Evolutionary conservation across 37 sponge, comb jelly and placozoan species (phyloP).

Genomic region (Amphimedon queenslandica): DNA sequence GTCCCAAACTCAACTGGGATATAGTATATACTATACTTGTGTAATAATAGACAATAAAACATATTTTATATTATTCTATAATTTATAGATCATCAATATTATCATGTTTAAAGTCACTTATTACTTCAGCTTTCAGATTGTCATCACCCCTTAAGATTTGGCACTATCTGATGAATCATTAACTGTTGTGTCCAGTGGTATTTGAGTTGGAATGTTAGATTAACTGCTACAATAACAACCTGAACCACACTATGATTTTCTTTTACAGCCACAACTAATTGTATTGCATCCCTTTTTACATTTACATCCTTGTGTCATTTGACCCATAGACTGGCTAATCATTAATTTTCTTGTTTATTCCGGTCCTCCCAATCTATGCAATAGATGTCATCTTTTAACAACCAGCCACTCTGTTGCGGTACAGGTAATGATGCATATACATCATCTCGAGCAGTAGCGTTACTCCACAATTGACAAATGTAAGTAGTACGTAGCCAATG

Average conservation of each 20-base stretch:
- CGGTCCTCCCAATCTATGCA: not conserved
- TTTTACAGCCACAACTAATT: conserved; percentile 14
- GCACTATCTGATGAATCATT: not conserved
- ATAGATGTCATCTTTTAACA: too few species aligned
- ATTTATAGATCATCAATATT: too few species aligned
- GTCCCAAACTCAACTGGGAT: too few species aligned
- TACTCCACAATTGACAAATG: not conserved
- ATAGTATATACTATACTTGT: too few species aligned
- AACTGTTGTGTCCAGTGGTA: not conserved
- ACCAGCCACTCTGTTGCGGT: conserved; percentile 1
- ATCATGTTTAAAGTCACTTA: too few species aligned
- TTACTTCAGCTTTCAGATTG: not conserved
- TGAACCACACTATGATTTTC: conserved; percentile 16
- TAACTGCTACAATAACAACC: conserved; percentile 19
- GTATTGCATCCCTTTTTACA: conserved; percentile 25
- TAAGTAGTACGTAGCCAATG: conserved; percentile 7
- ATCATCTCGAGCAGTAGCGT: not conserved
- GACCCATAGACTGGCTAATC: not conserved
- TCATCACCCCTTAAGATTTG: not conserved
- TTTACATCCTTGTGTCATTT: conserved; percentile 6
- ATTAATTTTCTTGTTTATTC: not conserved
- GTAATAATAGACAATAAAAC: too few species aligned
- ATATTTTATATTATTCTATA: too few species aligned
- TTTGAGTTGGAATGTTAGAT: conserved; percentile 5
- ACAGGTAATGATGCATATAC: not conserved